Evolutionary conservation across 30 jellyfish, hydroid and myxozoan genomes (phyloP), one percentile per base, ranked within the genome.

Genomic region (Hydra vulgaris): DNA sequence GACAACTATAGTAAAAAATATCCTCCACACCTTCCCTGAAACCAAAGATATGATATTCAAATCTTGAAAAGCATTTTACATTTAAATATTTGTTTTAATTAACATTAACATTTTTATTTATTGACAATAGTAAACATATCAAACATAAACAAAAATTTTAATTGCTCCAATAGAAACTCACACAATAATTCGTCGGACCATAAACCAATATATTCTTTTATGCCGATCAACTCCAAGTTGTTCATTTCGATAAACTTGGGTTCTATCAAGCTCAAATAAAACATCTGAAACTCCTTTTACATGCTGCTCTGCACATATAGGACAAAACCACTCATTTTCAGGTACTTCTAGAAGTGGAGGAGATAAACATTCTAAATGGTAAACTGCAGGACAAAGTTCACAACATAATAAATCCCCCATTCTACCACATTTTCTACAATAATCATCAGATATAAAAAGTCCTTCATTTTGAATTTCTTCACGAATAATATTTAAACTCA

Each of bases 361-460:
- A 27, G 92, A 82, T 72, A 90, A 79, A 68, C 97, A 90, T n/a
- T 89, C 97, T 53, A 90, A 76, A 79, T 90, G 97, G 78, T 90
- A 90, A 21, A 90, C 97, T 12, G 95, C 94, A 7, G 97, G 97
- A 74, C 97, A 90, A 17, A 90, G 94, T 70, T 90, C 97, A 81
- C 97, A 90, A 70, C 97, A 90, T 23, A 90, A 86, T 16, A 90
- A 75, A 74, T 90, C 97, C 23, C 97, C 97, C 97, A 90, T 90
- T 77, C 95, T 74, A 15, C 95, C 94, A 68, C 97, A 90, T 84
- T 93, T 85, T 53, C 97, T 75, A 80, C 97, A 90, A 66, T 90
- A 84, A 79, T 90, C 97, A 79, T 90, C 97, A 17, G 97, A 90
- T 66, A 90, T 90, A 71, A 90, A 90, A 88, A 90, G 84, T 67